A percentile compares a stretch with the other conserved stretches of the same genome.
Evolutionary conservation across 2,113 vertebrate genomes (phyloP).

Genomic region (Siphamia tubifer): DNA sequence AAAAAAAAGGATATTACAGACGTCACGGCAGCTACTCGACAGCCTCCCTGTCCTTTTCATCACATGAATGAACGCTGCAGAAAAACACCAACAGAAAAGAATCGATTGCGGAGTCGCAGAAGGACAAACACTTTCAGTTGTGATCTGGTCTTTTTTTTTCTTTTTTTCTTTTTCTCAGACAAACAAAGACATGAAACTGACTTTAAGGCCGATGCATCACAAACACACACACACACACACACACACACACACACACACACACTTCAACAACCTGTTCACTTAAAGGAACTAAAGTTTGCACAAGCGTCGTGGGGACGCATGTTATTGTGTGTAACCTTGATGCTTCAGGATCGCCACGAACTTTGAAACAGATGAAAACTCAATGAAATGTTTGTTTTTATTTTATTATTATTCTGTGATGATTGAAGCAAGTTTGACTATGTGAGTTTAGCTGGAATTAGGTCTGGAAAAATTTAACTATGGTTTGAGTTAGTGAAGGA

Average conservation of each 20-base stretch:
- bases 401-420: too few species aligned
- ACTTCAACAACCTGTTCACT: slow-evolving; percentile 52
- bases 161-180: slow-evolving; percentile 48
- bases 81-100: slow-evolving; percentile 6
- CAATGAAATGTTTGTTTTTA: too few species aligned
- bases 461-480: too few species aligned
- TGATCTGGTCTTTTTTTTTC: slow-evolving; percentile 47
- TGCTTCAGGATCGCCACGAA: slow-evolving; percentile 29
- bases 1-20: slow-evolving; percentile 36
- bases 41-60: slow-evolving; percentile 44
- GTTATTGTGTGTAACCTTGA: not conserved
- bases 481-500: too few species aligned
- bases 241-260: too few species aligned
- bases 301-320: slow-evolving; percentile 40
- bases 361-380: too few species aligned
- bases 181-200: slow-evolving; percentile 59
- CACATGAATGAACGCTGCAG: slow-evolving; percentile 29
- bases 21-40: slow-evolving; percentile 19
- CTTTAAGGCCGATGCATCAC: slow-evolving; percentile 37
- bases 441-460: too few species aligned
- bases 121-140: slow-evolving; percentile 58
- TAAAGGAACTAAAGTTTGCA: slow-evolving; percentile 41
- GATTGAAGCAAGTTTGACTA: too few species aligned
- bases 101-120: slow-evolving; percentile 37
- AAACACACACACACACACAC: slow-evolving; percentile 40